Base-by-base conservation (phyloP, 2,888 invertebrate genomes). In the Euzophera pinguis region DNA sequence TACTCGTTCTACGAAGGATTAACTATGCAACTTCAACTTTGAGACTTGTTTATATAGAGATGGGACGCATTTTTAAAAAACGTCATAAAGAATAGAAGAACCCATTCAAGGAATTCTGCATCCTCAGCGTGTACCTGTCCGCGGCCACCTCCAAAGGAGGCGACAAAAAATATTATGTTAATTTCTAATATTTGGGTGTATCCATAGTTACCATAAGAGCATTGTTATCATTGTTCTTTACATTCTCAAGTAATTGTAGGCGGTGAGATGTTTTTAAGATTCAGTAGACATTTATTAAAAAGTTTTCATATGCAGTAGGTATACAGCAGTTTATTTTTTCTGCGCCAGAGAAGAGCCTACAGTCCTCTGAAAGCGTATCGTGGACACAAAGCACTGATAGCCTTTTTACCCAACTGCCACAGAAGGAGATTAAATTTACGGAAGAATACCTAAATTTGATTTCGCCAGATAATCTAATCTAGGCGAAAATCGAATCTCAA, bases 101-200 rank as follows among this genome's bases (percentile, higher is more conserved):
- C 73, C 77, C 88, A 88, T 89, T 89, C 86, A 89, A 83, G 74
- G 84, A 90, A 89, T 89, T 88, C 87, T 89, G 89, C 90, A 89
- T 81, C 89, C 88, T 89, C 89, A 86, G 77, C 78, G 63, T 71
- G 81, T 89, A 89, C 88, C 89, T 89, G 87, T 83, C 73, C 75
- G 83, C 87, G 85, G 88, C 86, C 87, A 84, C 84, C 84, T 78
- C 86, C 78, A 84, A 84, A 85, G 84, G 78, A 75, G 72, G 72
- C 71, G 70, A 86, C 81, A 85, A 87, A 89, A 89, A 88, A 87
- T 78, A 78, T 84, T 85, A 88, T 89, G 88, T 84, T 85, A 88
- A 89, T 87, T 81, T 81, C 73, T 80, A 78, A 86, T 85, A 84
- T 83, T 78, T 68, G 73, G 72, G 76, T 80, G 86, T 88, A 88